Evolutionary conservation across 2,113 vertebrate genomes (phyloP), one percentile per base, ranked within the genome.

Genomic region (Excalfactoria chinensis): DNA sequence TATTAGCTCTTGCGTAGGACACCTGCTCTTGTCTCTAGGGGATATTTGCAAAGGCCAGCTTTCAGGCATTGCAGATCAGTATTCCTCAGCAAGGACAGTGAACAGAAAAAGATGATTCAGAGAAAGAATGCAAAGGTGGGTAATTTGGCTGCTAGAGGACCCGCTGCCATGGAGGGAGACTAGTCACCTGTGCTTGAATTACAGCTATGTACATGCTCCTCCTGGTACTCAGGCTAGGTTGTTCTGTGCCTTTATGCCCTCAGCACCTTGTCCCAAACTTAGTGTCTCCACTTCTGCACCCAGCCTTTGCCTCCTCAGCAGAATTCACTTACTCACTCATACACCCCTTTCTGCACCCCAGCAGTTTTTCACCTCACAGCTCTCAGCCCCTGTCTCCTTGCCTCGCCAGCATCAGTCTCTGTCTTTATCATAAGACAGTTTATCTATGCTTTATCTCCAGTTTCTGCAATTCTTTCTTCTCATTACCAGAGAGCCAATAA

Each of bases 381-480:
- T 64, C 21, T 40, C 70, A 40, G 60, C 10, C 8, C 48, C 0
- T 0, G 5, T 25, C 43, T 70, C 26, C 40, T 69, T 18, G 13
- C 40, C 28, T 46, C 30, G 30, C 25, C 63, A 74, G 13, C 40
- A 34, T 55, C 62, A 44, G 12, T 48, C 64, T 76, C 49, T 32
- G 12, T 44, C 28, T 64, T 71, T 89, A 35, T 56, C 35, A 1
- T 12, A 78, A 82, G 32, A 81, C 55, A 79, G 19, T 3, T 25
- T 11, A 11, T 64, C 35, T 58, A 55, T 69, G n/a, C 46, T 67
- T 64, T 17, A 2, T 71, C 90, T 81, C 34, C n/a, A 58, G 28
- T 86, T 91, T 53, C 41, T 81, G 43, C 37, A 83, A 35, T 53
- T 59, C 53, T 53, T 77, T 59, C n/a, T 77, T 89, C 44, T 49